phyloP scores from a whole-genome alignment of 2,113 vertebrate species.

The Microcebus jonahi region DNA sequence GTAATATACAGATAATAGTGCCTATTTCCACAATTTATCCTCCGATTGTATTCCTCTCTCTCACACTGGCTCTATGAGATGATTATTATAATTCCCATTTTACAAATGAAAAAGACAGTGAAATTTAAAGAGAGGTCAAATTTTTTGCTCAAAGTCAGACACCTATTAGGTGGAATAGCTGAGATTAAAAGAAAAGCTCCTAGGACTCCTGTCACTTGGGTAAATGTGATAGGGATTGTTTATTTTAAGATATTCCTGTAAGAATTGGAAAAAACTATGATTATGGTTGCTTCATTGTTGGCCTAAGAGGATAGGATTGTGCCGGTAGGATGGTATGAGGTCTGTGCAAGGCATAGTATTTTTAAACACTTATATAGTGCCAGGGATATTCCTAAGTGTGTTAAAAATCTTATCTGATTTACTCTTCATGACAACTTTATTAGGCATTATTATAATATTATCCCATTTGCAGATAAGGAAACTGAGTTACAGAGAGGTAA shows the following conservation, averaged over 20 bases:
- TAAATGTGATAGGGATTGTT: background rate
- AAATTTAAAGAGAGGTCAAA: slow-evolving; percentile 10
- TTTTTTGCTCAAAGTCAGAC: background rate
- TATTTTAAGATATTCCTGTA: background rate
- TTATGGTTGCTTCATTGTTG: background rate
- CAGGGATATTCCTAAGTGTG: background rate
- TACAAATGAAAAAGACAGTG: background rate
- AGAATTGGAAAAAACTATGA: background rate
- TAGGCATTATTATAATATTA: background rate
- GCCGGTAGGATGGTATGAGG: background rate
- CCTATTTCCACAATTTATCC: background rate
- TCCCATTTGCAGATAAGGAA: background rate
- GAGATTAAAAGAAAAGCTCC: background rate
- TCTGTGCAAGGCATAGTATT: background rate
- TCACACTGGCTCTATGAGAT: background rate
- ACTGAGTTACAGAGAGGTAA: background rate
- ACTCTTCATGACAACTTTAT: background rate
- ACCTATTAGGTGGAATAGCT: background rate
- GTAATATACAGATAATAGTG: background rate
- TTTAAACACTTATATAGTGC: background rate
- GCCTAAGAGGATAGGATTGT: background rate
- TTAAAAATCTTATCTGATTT: background rate
- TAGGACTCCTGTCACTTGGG: background rate
- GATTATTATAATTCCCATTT: background rate
- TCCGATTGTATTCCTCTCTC: background rate